A percentile compares a stretch with the other conserved stretches of the same genome.
These are phyloP conservation scores for Tor tambroides DNA, from an alignment of 2,113 vertebrate species.

Conservation along the genomic window DNA sequence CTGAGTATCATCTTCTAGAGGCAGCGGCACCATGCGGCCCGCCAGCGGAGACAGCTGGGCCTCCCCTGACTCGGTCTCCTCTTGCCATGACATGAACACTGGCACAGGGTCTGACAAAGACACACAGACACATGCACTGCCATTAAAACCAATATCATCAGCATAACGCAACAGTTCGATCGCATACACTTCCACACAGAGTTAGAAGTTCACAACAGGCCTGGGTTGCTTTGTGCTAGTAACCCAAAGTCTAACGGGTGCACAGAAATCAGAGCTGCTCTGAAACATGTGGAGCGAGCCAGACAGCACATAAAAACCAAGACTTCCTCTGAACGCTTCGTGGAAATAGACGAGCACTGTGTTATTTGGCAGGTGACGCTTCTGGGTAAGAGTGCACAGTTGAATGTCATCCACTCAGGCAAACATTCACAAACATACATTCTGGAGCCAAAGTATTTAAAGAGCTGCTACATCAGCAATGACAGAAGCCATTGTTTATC, in stretches of 20 bases:
- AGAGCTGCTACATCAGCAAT: slow-evolving; percentile 9
- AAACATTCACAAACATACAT: background rate
- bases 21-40: slow-evolving; percentile 90
- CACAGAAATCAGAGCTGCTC: background rate
- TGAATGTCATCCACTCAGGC: background rate
- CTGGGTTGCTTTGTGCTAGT: too few species aligned
- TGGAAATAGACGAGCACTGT: background rate
- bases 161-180: background rate
- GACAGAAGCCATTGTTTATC: background rate
- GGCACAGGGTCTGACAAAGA: slow-evolving; percentile 86
- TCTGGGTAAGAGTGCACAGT: slow-evolving; percentile 1
- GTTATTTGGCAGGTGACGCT: slow-evolving; percentile 3
- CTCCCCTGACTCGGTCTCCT: slow-evolving; percentile 91
- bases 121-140: slow-evolving; percentile 4
- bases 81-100: slow-evolving; percentile 95
- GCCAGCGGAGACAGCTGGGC: slow-evolving; percentile 95
- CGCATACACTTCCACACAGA: background rate
- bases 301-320: background rate
- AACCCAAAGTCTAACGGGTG: background rate
- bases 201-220: too few species aligned
- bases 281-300: background rate
- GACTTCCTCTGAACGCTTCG: background rate
- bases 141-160: background rate
- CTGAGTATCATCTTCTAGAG: slow-evolving; percentile 85
- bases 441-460: background rate